These are phyloP conservation scores for Phrixothrix hirtus DNA, from an alignment of 2,888 invertebrate species.

Conservation along the genomic window DNA sequence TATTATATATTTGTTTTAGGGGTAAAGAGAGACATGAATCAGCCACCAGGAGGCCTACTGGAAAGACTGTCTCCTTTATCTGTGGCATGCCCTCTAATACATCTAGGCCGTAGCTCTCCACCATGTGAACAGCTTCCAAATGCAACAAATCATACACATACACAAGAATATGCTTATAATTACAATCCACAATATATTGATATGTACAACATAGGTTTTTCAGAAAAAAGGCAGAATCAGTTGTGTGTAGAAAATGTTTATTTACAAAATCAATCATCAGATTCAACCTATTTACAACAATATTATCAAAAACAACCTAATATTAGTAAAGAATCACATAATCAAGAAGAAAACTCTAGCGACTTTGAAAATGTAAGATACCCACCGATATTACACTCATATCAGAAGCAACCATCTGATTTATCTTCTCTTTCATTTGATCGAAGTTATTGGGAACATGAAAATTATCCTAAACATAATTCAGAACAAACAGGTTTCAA, in stretches of 20 bases:
- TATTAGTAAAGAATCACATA: slow-evolving; percentile 38
- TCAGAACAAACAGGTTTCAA: slow-evolving; percentile 40
- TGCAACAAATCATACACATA: slow-evolving; percentile 37
- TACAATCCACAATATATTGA: slow-evolving; percentile 41
- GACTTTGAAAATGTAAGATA: slow-evolving; percentile 25
- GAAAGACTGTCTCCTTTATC: slow-evolving; percentile 55
- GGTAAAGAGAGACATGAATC: slow-evolving; percentile 41
- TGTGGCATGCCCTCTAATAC: slow-evolving; percentile 64
- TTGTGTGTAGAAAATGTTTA: slow-evolving; percentile 33
- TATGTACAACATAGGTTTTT: slow-evolving; percentile 33
- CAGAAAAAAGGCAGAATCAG: slow-evolving; percentile 29
- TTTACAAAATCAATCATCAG: slow-evolving; percentile 34
- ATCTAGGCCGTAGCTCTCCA: slow-evolving; percentile 59
- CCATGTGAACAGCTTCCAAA: slow-evolving; percentile 38
- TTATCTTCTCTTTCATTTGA: slow-evolving; percentile 52
- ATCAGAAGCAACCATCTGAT: slow-evolving; percentile 49
- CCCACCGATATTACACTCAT: slow-evolving; percentile 32
- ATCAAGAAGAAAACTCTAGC: slow-evolving; percentile 27
- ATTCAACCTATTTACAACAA: slow-evolving; percentile 41
- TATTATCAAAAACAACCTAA: slow-evolving; percentile 44
- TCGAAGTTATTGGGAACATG: slow-evolving; percentile 53
- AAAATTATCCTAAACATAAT: slow-evolving; percentile 44
- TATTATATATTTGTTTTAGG: no score
- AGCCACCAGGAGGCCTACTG: slow-evolving; percentile 46
- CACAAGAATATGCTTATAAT: slow-evolving; percentile 41